Base-by-base conservation (phyloP, 2,888 invertebrate genomes). In the Eucera pruinosa region DNA sequence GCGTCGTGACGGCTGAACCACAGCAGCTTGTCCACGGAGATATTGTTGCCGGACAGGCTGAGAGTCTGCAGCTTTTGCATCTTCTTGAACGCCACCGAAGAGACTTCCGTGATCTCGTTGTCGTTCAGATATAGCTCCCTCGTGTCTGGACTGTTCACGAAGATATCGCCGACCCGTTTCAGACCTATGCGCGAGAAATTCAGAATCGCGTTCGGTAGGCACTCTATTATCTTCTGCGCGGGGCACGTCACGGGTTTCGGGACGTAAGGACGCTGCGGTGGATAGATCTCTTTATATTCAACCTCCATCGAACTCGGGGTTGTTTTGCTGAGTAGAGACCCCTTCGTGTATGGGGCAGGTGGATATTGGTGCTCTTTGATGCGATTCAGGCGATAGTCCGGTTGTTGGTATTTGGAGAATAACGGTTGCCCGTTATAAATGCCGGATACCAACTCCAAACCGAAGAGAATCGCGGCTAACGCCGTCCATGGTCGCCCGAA, bases 21-120 rank as follows among this genome's bases (percentile, higher is more conserved):
- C 0, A 74, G 13, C 30, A 68, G 2, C 2, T 33, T 27, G 0
- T 0, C 0, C 2, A 7, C 20, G 3, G 25, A 0, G 11, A 76
- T 30, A 0, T 20, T 30, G 45, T 76, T 76, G 2, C 15, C 30
- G 27, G 18, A 33, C 15, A 76, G 5, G 2, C 47, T 43, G 7
- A 77, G 20, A 1, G 36, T 1, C 6, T 58, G 1, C 2, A 76
- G n/a, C 0, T 6, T 3, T 0, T 20, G 11, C 9, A 62, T 2
- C 36, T 0, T 5, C 0, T 43, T 9, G 65, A 82, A 80, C 7
- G 82, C 77, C 0, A 2, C 9, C 0, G 15, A 0, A 0, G 80
- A 71, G 9, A 82, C n/a, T 0, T 74, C 18, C 2, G 11, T 18
- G 66, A 82, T 82, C 0, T 43, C 0, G 71, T 82, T 82, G 4